These are phyloP conservation scores for Limnephilus auricula DNA, from an alignment of 2,888 invertebrate genomes.

Conservation along the genomic window DNA sequence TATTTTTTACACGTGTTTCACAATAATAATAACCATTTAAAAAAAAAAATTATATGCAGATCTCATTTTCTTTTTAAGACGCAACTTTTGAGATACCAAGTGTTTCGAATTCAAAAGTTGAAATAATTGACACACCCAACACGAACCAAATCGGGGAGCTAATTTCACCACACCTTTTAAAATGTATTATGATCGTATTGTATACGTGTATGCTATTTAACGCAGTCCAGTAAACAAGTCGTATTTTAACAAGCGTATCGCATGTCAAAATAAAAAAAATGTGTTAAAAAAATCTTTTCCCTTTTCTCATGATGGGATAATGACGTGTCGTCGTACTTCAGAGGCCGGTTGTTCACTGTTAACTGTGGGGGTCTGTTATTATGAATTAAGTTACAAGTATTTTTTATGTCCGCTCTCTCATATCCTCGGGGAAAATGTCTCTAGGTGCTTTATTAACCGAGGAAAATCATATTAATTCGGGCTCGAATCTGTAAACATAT, in stretches of 20 bases:
- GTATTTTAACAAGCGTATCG: constrained; percentile 23
- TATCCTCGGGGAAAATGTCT: constrained; percentile 41
- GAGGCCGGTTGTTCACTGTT: not conserved
- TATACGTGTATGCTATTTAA: not conserved
- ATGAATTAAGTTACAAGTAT: constrained; percentile 36
- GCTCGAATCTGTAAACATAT: constrained; percentile 9
- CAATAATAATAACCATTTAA: no score
- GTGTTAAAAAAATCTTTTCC: not conserved
- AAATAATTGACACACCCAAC: no score
- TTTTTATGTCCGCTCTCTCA: not conserved
- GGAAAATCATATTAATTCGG: constrained; percentile 41
- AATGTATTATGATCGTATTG: not conserved
- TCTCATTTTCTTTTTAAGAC: no score
- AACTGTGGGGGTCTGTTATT: constrained; percentile 15
- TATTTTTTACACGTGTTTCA: no score
- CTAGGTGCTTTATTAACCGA: constrained; percentile 14
- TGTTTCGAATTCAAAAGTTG: no score
- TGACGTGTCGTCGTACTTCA: not conserved
- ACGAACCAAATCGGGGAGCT: not conserved
- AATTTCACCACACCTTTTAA: not conserved
- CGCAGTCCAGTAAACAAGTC: not conserved
- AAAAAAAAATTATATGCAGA: no score
- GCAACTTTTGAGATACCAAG: no score
- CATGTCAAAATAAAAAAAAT: constrained; percentile 36
- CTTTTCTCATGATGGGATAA: constrained; percentile 3